phyloP scores from a whole-genome alignment of 2,797 vertebrate genomes.

The Pangasius macronema region DNA sequence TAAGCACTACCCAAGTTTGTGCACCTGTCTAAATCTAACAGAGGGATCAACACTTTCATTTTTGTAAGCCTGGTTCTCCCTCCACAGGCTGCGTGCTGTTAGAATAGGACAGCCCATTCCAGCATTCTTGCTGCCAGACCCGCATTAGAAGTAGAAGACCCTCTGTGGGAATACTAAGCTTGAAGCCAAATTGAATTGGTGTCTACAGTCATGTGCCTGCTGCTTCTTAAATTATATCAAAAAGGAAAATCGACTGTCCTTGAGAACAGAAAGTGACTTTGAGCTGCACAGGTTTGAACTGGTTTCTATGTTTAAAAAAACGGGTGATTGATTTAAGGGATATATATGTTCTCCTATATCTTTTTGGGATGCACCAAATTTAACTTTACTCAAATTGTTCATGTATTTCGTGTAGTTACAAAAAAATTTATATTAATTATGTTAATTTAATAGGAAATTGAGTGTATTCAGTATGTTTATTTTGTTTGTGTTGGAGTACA shows the following conservation, averaged over 20 bases:
- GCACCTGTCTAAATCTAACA: slow-evolving; percentile 68
- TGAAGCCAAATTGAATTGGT: slow-evolving; percentile 57
- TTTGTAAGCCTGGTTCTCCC: slow-evolving; percentile 33
- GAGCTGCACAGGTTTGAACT: slow-evolving; percentile 44
- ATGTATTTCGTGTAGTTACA: not conserved
- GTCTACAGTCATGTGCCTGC: slow-evolving; percentile 50
- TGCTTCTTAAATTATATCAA: slow-evolving; percentile 42
- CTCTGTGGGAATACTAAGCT: slow-evolving; percentile 59
- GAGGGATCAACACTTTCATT: slow-evolving; percentile 60
- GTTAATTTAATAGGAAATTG: not conserved
- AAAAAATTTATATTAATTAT: not conserved
- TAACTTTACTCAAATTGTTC: not conserved
- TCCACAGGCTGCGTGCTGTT: slow-evolving; percentile 41
- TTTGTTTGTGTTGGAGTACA: not conserved
- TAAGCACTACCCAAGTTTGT: slow-evolving; percentile 44
- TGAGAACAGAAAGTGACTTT: slow-evolving; percentile 7
- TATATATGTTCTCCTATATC: not conserved
- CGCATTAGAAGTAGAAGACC: slow-evolving; percentile 65
- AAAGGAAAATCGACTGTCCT: slow-evolving; percentile 28
- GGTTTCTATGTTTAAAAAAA: slow-evolving; percentile 3
- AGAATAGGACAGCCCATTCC: slow-evolving; percentile 44
- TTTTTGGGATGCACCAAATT: not conserved
- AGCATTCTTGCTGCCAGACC: slow-evolving; percentile 55
- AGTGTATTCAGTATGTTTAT: too few relatives aligned
- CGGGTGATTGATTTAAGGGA: slow-evolving; percentile 1